Conservation (phyloP, 2,113 vertebrate species). For the Cololabis saira region DNA sequence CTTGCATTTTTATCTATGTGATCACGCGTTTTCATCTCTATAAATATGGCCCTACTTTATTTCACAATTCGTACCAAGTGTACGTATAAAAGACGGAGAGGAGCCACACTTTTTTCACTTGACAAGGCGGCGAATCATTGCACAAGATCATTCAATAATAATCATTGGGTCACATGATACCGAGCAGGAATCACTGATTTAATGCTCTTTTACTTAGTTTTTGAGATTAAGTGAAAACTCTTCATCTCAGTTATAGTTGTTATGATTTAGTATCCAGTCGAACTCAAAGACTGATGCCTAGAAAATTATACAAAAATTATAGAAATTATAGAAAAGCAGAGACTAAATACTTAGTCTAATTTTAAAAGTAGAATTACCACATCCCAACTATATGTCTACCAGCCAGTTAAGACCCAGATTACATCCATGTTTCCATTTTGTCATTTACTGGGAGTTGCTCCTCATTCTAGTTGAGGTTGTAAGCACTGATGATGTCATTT, state of each 20-base stretch:
- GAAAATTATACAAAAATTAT: neutral
- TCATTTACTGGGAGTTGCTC: neutral
- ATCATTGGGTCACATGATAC: too few species aligned
- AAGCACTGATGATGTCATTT: neutral
- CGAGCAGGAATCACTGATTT: too few species aligned
- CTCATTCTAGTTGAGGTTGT: neutral
- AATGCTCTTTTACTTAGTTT: conserved; percentile 14
- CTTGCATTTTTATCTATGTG: conserved; percentile 12
- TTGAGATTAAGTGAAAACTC: conserved; percentile 5
- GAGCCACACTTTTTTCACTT: too few species aligned
- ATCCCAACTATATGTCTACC: neutral
- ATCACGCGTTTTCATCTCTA: neutral
- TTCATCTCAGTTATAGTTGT: neutral
- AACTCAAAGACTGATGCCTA: too few species aligned
- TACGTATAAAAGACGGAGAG: too few species aligned
- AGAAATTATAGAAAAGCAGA: conserved; percentile 1
- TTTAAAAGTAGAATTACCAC: neutral
- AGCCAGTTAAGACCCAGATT: neutral
- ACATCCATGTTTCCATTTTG: neutral
- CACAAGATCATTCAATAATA: too few species aligned
- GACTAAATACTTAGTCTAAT: neutral
- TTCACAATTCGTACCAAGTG: too few species aligned
- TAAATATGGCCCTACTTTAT: neutral
- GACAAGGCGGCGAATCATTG: too few species aligned
- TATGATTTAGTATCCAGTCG: too few species aligned